A percentile compares a stretch with the other conserved stretches of the same genome.
phyloP scores from a whole-genome alignment of 2,888 invertebrate genomes.

The Epinotia brunnichana region DNA sequence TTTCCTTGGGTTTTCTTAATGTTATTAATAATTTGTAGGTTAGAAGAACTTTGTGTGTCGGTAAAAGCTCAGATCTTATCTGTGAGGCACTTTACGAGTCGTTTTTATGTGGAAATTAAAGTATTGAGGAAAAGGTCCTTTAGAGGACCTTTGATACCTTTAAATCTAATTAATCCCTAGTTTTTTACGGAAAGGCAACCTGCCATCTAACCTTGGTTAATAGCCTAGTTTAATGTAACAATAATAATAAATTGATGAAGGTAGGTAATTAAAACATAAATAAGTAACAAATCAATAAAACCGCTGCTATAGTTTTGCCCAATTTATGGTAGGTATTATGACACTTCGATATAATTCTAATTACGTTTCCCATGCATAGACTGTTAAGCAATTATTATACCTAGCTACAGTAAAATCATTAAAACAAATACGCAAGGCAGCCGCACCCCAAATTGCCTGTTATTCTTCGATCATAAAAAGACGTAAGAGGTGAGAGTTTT shows the following conservation, averaged over 20 bases:
- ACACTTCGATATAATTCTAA: neutral
- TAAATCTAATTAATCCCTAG: too few species aligned
- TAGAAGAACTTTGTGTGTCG: constrained; percentile 12
- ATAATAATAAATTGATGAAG: neutral
- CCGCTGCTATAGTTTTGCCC: neutral
- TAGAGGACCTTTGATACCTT: neutral
- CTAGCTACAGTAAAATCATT: constrained; percentile 17
- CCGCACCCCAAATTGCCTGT: constrained; percentile 21
- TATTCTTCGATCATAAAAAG: neutral
- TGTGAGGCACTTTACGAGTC: neutral
- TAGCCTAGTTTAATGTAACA: neutral
- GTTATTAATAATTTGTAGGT: constrained; percentile 38
- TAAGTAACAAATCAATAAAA: neutral
- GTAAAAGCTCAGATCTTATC: neutral
- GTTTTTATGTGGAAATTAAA: neutral
- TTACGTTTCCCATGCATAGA: neutral
- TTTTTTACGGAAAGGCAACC: too few species aligned
- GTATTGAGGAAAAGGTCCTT: neutral
- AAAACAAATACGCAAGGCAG: constrained; percentile 36
- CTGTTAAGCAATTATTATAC: constrained; percentile 9
- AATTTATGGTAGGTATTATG: neutral
- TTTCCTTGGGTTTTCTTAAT: constrained; percentile 49
- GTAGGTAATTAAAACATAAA: neutral
- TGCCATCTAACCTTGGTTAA: too few species aligned
- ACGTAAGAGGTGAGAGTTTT: neutral